A percentile compares a stretch with the other conserved stretches of the same genome.
These are phyloP conservation scores for Gymnosoma rotundatum DNA, from an alignment of 2,888 invertebrate genomes.

Conservation along the genomic window DNA sequence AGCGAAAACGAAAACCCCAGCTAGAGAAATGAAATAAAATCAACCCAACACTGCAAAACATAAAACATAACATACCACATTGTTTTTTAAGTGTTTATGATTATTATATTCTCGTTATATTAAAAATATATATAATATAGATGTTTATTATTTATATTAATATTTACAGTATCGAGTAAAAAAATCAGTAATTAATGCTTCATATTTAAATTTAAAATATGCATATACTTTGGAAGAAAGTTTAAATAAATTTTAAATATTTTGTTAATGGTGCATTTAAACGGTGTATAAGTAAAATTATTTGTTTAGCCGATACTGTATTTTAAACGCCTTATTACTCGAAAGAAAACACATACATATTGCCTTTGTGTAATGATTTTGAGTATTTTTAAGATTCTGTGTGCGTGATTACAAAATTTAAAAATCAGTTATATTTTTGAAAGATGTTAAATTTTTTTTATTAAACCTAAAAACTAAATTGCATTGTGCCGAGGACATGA, in stretches of 20 bases:
- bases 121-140: constrained; percentile 44
- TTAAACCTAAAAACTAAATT: constrained; percentile 50
- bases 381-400: neutral
- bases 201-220: no score
- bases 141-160: constrained; percentile 11
- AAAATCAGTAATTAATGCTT: neutral
- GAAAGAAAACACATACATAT: no score
- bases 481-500: constrained; percentile 9
- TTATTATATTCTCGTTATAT: constrained; percentile 17
- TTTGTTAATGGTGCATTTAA: no score
- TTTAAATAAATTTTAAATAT: no score
- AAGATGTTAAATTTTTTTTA: constrained; percentile 22
- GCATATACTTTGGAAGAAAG: no score
- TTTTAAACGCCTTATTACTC: neutral
- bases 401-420: neutral
- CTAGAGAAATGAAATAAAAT: constrained; percentile 10
- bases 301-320: neutral
- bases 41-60: constrained; percentile 42
- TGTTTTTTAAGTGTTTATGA: neutral
- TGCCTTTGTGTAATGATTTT: neutral
- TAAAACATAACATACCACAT: constrained; percentile 22
- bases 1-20: neutral
- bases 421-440: constrained; percentile 32
- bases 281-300: neutral
- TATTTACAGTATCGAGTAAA: neutral